Conservation (phyloP, 2,888 invertebrate species). For the Nephrotoma appendiculata region DNA sequence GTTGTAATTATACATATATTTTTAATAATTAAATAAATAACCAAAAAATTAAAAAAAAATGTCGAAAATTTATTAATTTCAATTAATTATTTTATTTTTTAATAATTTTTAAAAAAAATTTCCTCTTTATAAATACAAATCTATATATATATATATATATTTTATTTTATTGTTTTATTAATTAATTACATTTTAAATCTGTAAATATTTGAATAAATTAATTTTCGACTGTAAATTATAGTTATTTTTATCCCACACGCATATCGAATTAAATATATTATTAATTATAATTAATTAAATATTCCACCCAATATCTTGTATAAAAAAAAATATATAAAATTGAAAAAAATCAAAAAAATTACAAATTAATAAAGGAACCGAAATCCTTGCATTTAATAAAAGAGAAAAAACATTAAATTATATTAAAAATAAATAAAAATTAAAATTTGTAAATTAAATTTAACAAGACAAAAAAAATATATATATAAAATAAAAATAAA, state of each 20-base stretch:
- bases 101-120: neutral
- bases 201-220: neutral
- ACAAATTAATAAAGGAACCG: constrained; percentile 11
- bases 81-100: neutral
- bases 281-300: neutral
- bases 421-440: constrained; percentile 3
- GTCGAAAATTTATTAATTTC: constrained; percentile 3
- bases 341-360: constrained; percentile 1
- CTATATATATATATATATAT: neutral
- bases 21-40: neutral
- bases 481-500: neutral
- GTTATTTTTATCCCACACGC: neutral
- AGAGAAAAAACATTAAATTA: constrained; percentile 9
- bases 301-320: neutral
- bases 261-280: neutral
- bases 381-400: constrained; percentile 14
- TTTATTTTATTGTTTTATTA: constrained; percentile 1
- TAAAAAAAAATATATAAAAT: neutral
- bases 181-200: neutral
- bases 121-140: neutral
- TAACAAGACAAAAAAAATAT: neutral
- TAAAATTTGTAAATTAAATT: neutral
- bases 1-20: neutral
- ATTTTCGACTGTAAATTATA: neutral
- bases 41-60: constrained; percentile 7